Evolutionary conservation across 2,888 invertebrate genomes (phyloP).

Genomic region (Tetragonula carbonaria): DNA sequence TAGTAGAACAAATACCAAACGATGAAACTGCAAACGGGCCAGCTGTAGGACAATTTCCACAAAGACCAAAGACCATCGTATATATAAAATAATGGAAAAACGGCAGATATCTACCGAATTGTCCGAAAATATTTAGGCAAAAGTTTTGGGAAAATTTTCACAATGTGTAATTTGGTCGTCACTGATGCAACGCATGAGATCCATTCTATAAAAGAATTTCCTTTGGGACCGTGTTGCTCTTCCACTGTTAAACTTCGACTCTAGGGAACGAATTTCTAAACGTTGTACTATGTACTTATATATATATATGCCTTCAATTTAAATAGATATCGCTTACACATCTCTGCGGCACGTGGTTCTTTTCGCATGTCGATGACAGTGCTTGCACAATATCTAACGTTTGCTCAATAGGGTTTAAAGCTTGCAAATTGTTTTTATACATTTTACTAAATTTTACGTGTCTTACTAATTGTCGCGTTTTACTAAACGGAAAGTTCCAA

Average conservation of each 20-base stretch:
- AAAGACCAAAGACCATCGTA: not conserved
- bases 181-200: slow-evolving; percentile 11
- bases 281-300: not conserved
- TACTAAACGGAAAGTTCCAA: too few relatives aligned
- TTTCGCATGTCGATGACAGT: not conserved
- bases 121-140: slow-evolving; percentile 17
- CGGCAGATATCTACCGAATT: not conserved
- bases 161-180: not conserved
- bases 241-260: slow-evolving; percentile 32
- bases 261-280: slow-evolving; percentile 40
- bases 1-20: not conserved
- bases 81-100: not conserved
- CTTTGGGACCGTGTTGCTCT: slow-evolving; percentile 32
- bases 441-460: too few relatives aligned
- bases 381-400: not conserved
- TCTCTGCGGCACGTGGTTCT: not conserved
- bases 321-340: slow-evolving; percentile 20
- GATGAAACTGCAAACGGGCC: not conserved
- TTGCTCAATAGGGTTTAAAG: not conserved
- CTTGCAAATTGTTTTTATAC: too few relatives aligned
- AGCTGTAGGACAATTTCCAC: not conserved
- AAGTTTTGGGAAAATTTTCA: slow-evolving; percentile 3
- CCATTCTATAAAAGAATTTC: slow-evolving; percentile 48
- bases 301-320: slow-evolving; percentile 22
- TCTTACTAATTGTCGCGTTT: too few relatives aligned